phyloP scores from a whole-genome alignment of 1,140 invertebrate species.

The Drosophila burlai region DNA sequence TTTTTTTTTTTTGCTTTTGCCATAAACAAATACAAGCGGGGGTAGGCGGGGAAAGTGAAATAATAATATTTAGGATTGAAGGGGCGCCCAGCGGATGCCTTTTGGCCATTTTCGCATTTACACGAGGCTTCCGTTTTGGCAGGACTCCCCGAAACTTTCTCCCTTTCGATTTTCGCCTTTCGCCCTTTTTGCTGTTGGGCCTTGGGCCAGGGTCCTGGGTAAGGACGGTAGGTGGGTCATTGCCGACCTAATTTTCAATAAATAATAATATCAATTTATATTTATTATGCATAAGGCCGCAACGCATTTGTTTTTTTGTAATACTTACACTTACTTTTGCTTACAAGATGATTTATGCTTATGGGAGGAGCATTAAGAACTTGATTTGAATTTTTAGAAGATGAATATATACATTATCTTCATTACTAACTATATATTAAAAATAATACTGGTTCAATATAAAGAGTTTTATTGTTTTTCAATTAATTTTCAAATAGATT shows the following conservation, averaged over 20 bases:
- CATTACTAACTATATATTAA: background rate
- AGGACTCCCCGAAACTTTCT: slow-evolving; percentile 26
- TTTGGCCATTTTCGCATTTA: slow-evolving; percentile 64
- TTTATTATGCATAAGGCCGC: slow-evolving; percentile 34
- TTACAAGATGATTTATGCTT: slow-evolving; percentile 31
- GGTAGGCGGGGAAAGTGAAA: slow-evolving; percentile 17
- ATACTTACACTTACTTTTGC: slow-evolving; percentile 17
- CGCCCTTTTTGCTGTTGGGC: background rate
- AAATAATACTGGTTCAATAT: background rate
- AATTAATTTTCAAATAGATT: background rate
- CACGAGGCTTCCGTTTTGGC: slow-evolving; percentile 70
- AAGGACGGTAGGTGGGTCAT: slow-evolving; percentile 35
- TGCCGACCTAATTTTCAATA: slow-evolving; percentile 64
- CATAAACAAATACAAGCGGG: slow-evolving; percentile 13
- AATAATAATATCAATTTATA: slow-evolving; percentile 66
- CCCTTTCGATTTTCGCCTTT: background rate
- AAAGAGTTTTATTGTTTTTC: background rate
- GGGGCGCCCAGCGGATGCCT: slow-evolving; percentile 62
- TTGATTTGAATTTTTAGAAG: background rate
- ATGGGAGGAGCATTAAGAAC: background rate
- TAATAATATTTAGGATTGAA: slow-evolving; percentile 46
- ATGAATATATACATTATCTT: background rate
- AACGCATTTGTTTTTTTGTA: slow-evolving; percentile 10
- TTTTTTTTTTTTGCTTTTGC: background rate
- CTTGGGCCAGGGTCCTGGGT: slow-evolving; percentile 11